A percentile compares a stretch with the other conserved stretches of the same genome.
Conservation (phyloP, 2,113 vertebrate genomes). For the Pedetes capensis region DNA sequence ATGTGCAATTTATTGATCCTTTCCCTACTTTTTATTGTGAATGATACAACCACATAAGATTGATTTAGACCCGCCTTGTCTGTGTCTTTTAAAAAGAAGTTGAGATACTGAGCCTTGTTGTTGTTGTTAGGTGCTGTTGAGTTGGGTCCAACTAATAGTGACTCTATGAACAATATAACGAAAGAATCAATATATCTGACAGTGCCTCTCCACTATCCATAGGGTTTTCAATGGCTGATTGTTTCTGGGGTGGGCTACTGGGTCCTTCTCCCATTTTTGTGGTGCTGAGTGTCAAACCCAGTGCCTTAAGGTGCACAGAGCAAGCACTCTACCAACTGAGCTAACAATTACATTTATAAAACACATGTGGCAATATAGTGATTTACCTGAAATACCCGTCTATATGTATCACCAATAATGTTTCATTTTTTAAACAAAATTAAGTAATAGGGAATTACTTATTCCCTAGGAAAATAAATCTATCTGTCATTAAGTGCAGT, state of each 20-base stretch:
- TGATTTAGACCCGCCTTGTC: not conserved
- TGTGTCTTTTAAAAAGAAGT: not conserved
- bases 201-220: too few relatives aligned
- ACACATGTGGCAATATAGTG: not conserved
- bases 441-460: not conserved
- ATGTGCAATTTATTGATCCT: not conserved
- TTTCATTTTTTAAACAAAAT: constrained; percentile 23
- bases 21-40: not conserved
- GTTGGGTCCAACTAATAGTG: too few relatives aligned
- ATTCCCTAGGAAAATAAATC: not conserved
- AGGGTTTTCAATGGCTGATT: too few relatives aligned
- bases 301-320: too few relatives aligned
- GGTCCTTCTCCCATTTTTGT: too few relatives aligned
- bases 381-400: not conserved
- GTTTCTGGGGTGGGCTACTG: too few relatives aligned
- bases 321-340: too few relatives aligned
- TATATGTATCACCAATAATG: not conserved
- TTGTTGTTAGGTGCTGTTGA: too few relatives aligned
- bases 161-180: too few relatives aligned
- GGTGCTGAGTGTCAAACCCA: too few relatives aligned
- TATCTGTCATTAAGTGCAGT: not conserved
- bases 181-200: too few relatives aligned
- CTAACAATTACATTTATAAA: not conserved
- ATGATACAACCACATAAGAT: not conserved
- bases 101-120: not conserved